Conservation (phyloP, 2,113 vertebrate species). For the Catagonus wagneri region DNA sequence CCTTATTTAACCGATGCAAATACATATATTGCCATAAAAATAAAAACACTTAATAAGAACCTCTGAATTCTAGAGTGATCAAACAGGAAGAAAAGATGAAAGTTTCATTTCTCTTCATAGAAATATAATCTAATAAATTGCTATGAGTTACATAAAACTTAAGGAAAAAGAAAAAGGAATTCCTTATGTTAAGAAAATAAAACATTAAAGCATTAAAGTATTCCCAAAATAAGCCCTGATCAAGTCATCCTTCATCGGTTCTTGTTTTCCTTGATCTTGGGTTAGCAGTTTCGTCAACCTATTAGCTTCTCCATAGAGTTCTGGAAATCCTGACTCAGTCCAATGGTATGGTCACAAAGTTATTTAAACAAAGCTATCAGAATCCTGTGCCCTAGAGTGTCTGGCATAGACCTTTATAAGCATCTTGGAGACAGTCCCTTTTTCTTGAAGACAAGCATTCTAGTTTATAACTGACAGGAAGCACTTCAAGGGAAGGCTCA, state of each 20-base stretch:
- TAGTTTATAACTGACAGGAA: neutral
- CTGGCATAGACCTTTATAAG: neutral
- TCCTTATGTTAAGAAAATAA: neutral
- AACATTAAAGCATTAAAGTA: neutral
- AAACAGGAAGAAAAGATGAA: neutral
- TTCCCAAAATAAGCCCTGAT: neutral
- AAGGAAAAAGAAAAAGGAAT: neutral
- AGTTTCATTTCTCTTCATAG: neutral
- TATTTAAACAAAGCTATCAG: neutral
- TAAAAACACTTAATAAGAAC: neutral
- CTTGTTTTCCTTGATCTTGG: neutral
- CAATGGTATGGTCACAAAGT: neutral
- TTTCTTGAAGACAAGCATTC: neutral
- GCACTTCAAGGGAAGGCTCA: neutral
- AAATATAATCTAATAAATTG: neutral
- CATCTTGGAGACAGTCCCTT: neutral
- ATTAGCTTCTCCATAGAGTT: neutral
- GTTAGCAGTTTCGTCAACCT: neutral
- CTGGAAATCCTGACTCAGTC: neutral
- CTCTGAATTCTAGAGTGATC: neutral
- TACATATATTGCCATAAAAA: constrained; percentile 34
- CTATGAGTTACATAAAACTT: neutral
- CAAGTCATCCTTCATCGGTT: neutral
- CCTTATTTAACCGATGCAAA: constrained; percentile 1
- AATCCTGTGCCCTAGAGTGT: neutral